These are phyloP conservation scores for Pogonomyrmex californicus DNA, from an alignment of 1,140 invertebrate genomes.

Conservation along the genomic window DNA sequence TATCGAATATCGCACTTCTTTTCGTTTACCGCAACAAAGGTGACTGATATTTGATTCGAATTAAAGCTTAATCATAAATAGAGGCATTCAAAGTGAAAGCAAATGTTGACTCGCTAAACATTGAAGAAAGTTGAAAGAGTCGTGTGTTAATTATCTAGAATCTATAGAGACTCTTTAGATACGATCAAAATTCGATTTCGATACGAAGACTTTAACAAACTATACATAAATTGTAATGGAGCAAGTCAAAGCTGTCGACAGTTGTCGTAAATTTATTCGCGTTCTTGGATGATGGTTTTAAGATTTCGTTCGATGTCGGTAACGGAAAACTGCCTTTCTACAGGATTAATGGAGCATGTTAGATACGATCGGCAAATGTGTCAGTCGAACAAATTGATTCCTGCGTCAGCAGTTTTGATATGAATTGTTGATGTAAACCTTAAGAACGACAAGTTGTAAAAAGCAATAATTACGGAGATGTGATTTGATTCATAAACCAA, in stretches of 20 bases:
- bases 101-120: neutral
- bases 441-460: neutral
- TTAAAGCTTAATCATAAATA: constrained; percentile 40
- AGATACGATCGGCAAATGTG: neutral
- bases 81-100: constrained; percentile 43
- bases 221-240: neutral
- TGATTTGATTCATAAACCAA: neutral
- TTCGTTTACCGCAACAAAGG: neutral
- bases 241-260: neutral
- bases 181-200: neutral
- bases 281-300: neutral
- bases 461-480: neutral
- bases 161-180: neutral
- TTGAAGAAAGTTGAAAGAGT: neutral
- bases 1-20: constrained; percentile 42
- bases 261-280: neutral
- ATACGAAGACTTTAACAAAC: neutral
- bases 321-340: constrained; percentile 22
- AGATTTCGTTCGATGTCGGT: neutral
- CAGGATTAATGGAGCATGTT: neutral
- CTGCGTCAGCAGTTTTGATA: neutral
- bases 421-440: neutral
- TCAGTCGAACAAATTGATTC: neutral
- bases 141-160: neutral
- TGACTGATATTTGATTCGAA: constrained; percentile 31